These are phyloP conservation scores for Rhodinocichla rosea DNA, from an alignment of 2,113 vertebrate species.

Conservation along the genomic window DNA sequence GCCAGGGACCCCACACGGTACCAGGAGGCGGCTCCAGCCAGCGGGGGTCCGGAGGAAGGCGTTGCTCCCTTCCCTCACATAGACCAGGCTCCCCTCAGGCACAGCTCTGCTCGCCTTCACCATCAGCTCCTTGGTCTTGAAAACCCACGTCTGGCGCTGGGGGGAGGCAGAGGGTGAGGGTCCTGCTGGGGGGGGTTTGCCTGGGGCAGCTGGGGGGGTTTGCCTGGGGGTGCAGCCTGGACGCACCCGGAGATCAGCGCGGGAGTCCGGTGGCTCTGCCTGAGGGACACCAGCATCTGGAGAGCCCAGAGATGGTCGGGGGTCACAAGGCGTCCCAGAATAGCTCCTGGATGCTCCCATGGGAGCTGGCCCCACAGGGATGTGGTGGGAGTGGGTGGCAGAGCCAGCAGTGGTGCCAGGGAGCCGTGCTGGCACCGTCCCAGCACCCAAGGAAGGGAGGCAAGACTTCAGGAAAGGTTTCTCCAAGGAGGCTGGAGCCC, in stretches of 20 bases:
- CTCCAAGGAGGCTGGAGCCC: neutral
- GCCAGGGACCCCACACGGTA: neutral
- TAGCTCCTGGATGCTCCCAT: neutral
- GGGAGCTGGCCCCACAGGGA: neutral
- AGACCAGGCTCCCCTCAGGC: constrained; percentile 64
- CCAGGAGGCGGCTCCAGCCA: constrained; percentile 63
- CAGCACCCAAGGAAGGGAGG: rapidly evolving
- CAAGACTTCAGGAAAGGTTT: neutral
- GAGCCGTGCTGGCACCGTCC: rapidly evolving
- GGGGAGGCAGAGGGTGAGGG: neutral
- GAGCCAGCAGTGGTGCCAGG: neutral
- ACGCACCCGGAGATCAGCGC: neutral
- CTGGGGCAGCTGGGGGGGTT: neutral
- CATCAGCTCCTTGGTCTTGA: constrained; percentile 60
- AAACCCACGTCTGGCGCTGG: constrained; percentile 54
- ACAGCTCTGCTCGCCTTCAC: neutral
- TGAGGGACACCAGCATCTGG: neutral
- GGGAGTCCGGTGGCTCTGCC: neutral
- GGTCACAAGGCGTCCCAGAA: neutral
- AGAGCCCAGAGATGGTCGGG: neutral
- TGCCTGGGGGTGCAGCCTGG: rapidly evolving
- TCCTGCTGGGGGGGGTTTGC: neutral
- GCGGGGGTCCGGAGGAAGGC: constrained; percentile 57
- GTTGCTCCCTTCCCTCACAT: constrained; percentile 14
- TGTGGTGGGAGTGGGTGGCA: rapidly evolving